Base-by-base conservation (phyloP, 2,888 invertebrate species). In the Entomobrya proxima region DNA sequence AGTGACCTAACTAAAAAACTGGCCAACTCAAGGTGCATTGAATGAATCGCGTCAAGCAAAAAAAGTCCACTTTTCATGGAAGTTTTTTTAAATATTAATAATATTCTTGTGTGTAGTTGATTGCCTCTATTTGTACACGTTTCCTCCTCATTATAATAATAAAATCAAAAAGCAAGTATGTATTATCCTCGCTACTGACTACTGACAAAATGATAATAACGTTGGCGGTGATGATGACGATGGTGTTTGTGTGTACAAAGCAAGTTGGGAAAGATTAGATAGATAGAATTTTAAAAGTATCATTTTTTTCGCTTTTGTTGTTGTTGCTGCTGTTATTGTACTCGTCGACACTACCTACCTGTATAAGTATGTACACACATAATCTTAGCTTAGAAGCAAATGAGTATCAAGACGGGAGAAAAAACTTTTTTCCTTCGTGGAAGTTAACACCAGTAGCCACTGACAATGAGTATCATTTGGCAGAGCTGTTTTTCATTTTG, bases 401-500 rank as follows among this genome's bases (percentile, higher is more conserved):
- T 44, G 80, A 52, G 24, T 37, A 69, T n/a, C n/a, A n/a, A n/a
- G n/a, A n/a, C n/a, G 69, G 24, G 18, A 67, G 69, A 18, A 50
- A 52, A 75, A 69, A 75, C 67, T 44, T 52, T 58, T 37, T 81
- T 74, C 64, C 37, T 50, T 69, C 44, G 67, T 79, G 78, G 85
- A 85, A 85, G 79, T 40, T 85, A 85, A 85, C 85, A 85, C 85
- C 85, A 85, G 85, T 85, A 85, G 85, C 85, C 40, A 44, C 78
- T 78, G 72, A 85, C 85, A 85, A 85, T 85, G 85, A 85, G 85
- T 85, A 85, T 85, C 85, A 85, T 85, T 85, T 85, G 85, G 85
- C 85, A 85, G 85, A 85, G 85, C 64, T 79, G 85, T 85, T 85
- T 79, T 85, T 85, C 79, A 85, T 85, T 85, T 74, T 72, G 79